Conservation (phyloP, 2,888 invertebrate genomes). For the Empis livida region DNA sequence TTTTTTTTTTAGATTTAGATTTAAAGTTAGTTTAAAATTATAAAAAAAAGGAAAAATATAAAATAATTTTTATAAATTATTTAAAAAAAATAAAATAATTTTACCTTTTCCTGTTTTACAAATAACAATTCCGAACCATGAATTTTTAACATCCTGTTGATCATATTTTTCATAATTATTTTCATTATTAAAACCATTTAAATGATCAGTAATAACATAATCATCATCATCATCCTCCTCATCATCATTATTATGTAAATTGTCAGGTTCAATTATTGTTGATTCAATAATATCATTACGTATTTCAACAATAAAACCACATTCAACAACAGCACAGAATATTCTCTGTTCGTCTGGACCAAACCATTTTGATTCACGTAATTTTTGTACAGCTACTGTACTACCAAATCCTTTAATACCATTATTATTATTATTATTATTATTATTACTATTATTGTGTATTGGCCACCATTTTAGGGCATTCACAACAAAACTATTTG, state of each 20-base stretch:
- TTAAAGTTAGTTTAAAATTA: too few species aligned
- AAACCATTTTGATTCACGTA: slow-evolving; percentile 64
- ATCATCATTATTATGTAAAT: slow-evolving; percentile 17
- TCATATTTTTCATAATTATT: slow-evolving; percentile 13
- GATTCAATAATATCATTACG: slow-evolving; percentile 31
- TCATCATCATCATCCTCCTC: slow-evolving; percentile 10
- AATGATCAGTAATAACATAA: slow-evolving; percentile 10
- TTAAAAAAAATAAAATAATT: slow-evolving; percentile 8
- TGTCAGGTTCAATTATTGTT: slow-evolving; percentile 3
- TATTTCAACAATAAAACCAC: slow-evolving; percentile 58
- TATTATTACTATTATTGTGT: slow-evolving; percentile 21
- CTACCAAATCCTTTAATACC: slow-evolving; percentile 38
- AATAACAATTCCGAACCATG: slow-evolving; percentile 53
- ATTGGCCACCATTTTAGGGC: slow-evolving; percentile 34
- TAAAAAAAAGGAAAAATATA: too few species aligned
- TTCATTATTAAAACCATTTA: slow-evolving; percentile 14
- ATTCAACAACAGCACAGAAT: slow-evolving; percentile 56
- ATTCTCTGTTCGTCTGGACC: slow-evolving; percentile 55
- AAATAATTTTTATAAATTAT: too few species aligned
- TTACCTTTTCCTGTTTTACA: slow-evolving; percentile 60
- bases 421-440: too few species aligned
- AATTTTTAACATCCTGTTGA: slow-evolving; percentile 20
- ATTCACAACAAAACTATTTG: slow-evolving; percentile 31
- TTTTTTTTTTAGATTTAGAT: too few species aligned
- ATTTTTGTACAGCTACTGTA: slow-evolving; percentile 55